Evolutionary conservation across 2,888 invertebrate species (phyloP), one percentile per base, ranked within the genome.

Genomic region (Synanthedon andrenaeformis): DNA sequence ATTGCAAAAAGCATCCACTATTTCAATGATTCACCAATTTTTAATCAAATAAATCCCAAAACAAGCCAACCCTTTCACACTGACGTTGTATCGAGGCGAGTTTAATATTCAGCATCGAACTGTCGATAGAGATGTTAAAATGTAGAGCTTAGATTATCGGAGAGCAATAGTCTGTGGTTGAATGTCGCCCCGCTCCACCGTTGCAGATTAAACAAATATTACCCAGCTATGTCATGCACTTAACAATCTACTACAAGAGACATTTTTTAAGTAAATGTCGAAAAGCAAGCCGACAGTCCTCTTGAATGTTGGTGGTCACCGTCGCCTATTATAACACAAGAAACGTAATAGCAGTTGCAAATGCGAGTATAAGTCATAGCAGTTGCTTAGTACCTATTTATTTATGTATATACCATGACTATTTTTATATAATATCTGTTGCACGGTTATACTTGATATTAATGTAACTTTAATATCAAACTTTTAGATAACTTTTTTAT

Each of bases 181-280:
- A 73, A 72, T 74, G 79, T 74, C 79, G 78, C 73, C 58, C 65
- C 72, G 45, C 52, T 41, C 49, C 41, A n/a, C 55, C 11, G 71
- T 69, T 75, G 77, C 71, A 82, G 85, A 85, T 85, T 85, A 84
- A 84, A 84, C 85, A 85, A 85, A 85, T 85, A 85, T 85, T 82
- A 84, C 83, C 73, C 71, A 65, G 65, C 73, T 74, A 74, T 71
- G 63, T 66, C 57, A 57, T 54, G n/a, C 13, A 51, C 55, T 17
- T 62, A 54, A 0, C 13, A 62, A 63, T 58, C 55, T 62, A 51
- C 3, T 68, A 76, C 35, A 76, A 6, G 3, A 42, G 69, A 17
- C 67, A 55, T 53, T 17, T 35, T 42, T 42, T 12, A 42, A 42
- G 13, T 42, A 42, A n/a, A 13, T 42, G 42, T n/a, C 42, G n/a